These are phyloP conservation scores for Pterocles gutturalis DNA, from an alignment of 2,113 vertebrate genomes.

Conservation along the genomic window DNA sequence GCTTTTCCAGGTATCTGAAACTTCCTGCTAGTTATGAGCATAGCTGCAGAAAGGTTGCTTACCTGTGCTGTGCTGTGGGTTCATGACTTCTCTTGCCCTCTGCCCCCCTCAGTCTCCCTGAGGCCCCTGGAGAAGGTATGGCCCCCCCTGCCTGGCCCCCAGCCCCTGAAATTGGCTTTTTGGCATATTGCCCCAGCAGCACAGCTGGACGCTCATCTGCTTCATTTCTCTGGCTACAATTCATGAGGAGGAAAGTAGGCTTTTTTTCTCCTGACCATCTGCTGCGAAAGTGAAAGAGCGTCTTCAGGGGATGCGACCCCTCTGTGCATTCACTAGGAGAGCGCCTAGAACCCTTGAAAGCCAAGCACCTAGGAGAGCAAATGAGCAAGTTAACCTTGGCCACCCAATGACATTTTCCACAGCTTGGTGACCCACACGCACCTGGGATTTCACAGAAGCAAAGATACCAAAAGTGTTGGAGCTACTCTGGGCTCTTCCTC, in stretches of 20 bases:
- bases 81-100: neutral
- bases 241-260: neutral
- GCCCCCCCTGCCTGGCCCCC: neutral
- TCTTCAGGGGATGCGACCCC: neutral
- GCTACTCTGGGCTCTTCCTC: neutral
- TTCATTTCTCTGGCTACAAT: neutral
- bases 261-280: neutral
- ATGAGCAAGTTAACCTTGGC: neutral
- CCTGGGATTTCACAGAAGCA: neutral
- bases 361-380: neutral
- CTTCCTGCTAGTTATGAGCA: neutral
- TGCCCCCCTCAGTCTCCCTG: neutral
- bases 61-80: neutral
- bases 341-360: neutral
- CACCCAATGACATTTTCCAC: neutral
- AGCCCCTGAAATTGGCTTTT: neutral
- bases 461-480: neutral
- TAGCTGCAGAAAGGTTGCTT: neutral
- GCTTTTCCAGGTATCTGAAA: neutral
- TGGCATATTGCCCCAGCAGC: fast-evolving
- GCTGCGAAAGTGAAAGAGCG: neutral
- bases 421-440: neutral
- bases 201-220: neutral
- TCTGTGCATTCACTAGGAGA: neutral
- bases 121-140: neutral